These are phyloP conservation scores for Melospiza melodia DNA, from an alignment of 2,113 vertebrate genomes.

Conservation along the genomic window DNA sequence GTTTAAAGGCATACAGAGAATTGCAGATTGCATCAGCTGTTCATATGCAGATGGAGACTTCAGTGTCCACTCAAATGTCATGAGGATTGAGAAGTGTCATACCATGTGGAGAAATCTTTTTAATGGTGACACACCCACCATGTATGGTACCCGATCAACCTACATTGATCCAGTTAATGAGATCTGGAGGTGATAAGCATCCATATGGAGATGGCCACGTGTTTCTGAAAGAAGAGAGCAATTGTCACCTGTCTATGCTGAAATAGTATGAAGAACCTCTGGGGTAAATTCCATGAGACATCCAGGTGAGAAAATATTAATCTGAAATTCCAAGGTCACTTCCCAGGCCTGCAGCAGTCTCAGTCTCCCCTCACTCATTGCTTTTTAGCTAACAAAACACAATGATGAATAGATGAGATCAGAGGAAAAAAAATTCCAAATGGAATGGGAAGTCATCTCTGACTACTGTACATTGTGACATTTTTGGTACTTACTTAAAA, in stretches of 20 bases:
- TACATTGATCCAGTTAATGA: neutral
- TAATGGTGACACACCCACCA: neutral
- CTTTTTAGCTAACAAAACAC: neutral
- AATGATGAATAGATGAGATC: neutral
- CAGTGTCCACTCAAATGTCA: neutral
- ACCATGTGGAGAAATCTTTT: neutral
- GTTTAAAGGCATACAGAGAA: neutral
- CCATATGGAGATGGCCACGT: neutral
- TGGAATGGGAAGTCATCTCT: neutral
- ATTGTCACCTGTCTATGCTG: neutral
- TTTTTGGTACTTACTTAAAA: neutral
- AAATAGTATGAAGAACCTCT: neutral
- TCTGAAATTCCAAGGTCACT: neutral
- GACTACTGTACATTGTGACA: neutral
- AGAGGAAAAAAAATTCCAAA: neutral
- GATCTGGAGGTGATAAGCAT: neutral
- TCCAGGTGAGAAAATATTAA: neutral
- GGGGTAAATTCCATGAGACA: neutral
- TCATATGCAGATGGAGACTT: neutral
- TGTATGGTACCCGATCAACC: neutral
- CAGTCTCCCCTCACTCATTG: neutral
- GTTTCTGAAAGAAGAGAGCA: neutral
- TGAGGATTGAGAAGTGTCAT: neutral
- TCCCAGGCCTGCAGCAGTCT: neutral
- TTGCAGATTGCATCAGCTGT: neutral